Base-by-base conservation (phyloP, 2,888 invertebrate genomes). In the Microchrysa polita region DNA sequence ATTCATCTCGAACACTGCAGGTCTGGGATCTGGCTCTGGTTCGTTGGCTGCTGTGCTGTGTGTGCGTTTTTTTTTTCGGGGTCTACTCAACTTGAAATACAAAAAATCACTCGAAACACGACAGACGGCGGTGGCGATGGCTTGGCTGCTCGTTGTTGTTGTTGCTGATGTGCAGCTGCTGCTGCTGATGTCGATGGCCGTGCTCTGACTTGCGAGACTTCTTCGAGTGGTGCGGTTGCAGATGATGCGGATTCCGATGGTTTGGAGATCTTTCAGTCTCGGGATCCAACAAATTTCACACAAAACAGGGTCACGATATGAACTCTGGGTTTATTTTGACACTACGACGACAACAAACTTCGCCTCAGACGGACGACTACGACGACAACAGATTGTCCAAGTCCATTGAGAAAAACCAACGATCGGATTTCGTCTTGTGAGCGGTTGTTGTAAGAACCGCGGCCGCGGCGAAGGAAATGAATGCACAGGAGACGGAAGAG, bases 391-490 rank as follows among this genome's bases (percentile, higher is more conserved):
- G 42, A 48, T 48, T 48, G 48, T 65, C n/a, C n/a, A n/a, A n/a
- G 48, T 44, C 65, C 65, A 65, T 65, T 65, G 65, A 65, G 65
- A 48, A 65, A 48, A 48, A 44, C n/a, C n/a, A n/a, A 9, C 14
- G 65, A 65, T 65, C 65, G 65, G n/a, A n/a, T 14, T n/a, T n/a
- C n/a, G n/a, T n/a, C n/a, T n/a, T n/a, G n/a, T n/a, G n/a, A n/a
- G n/a, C n/a, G n/a, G n/a, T n/a, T n/a, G n/a, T n/a, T n/a, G n/a
- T n/a, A n/a, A n/a, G n/a, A n/a, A n/a, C n/a, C n/a, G n/a, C n/a
- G n/a, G n/a, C n/a, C n/a, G n/a, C n/a, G n/a, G n/a, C n/a, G n/a
- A n/a, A 48, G 48, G 48, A 5, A 12, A 4, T 12, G 48, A 48
- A n/a, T 14, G n/a, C n/a, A n/a, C n/a, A n/a, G n/a, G n/a, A n/a